Evolutionary conservation across 2,888 invertebrate genomes (phyloP).

Genomic region (Archips crataeganus): DNA sequence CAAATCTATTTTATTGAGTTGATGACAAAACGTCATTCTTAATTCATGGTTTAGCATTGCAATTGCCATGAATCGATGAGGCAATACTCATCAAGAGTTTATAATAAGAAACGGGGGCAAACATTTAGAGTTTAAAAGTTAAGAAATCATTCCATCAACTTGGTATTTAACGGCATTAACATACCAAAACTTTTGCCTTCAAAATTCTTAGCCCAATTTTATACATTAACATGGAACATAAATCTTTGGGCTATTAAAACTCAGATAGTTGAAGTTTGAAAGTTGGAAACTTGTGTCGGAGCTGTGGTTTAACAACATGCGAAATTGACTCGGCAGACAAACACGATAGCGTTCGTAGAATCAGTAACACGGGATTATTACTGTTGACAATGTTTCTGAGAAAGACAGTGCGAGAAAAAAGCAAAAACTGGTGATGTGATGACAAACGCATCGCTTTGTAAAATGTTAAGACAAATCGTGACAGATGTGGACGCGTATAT

Average conservation of each 20-base stretch:
- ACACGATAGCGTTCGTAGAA: slow-evolving; percentile 60
- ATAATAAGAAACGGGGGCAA: slow-evolving; percentile 22
- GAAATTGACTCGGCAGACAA: slow-evolving; percentile 69
- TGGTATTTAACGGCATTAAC: slow-evolving; percentile 39
- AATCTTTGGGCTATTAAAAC: slow-evolving; percentile 39
- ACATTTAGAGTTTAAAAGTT: slow-evolving; percentile 19
- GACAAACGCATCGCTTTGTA: slow-evolving; percentile 53
- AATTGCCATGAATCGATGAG: slow-evolving; percentile 20
- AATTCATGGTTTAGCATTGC: slow-evolving; percentile 21
- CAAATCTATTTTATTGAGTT: slow-evolving; percentile 25
- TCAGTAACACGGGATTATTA: slow-evolving; percentile 18
- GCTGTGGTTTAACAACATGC: slow-evolving; percentile 72
- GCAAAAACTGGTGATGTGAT: slow-evolving; percentile 49
- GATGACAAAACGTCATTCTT: slow-evolving; percentile 22
- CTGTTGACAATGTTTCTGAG: slow-evolving; percentile 56
- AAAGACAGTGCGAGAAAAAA: slow-evolving; percentile 60
- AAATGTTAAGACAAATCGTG: slow-evolving; percentile 33
- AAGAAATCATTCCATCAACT: slow-evolving; percentile 29
- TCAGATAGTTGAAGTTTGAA: slow-evolving; percentile 44
- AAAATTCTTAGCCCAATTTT: slow-evolving; percentile 37
- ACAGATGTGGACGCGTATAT: slow-evolving; percentile 37
- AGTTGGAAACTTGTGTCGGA: slow-evolving; percentile 60
- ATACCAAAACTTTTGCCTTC: slow-evolving; percentile 36
- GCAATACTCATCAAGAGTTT: slow-evolving; percentile 13
- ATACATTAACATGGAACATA: slow-evolving; percentile 29